Base-by-base conservation (phyloP, 2,113 vertebrate genomes). In the Columba janthina region DNA sequence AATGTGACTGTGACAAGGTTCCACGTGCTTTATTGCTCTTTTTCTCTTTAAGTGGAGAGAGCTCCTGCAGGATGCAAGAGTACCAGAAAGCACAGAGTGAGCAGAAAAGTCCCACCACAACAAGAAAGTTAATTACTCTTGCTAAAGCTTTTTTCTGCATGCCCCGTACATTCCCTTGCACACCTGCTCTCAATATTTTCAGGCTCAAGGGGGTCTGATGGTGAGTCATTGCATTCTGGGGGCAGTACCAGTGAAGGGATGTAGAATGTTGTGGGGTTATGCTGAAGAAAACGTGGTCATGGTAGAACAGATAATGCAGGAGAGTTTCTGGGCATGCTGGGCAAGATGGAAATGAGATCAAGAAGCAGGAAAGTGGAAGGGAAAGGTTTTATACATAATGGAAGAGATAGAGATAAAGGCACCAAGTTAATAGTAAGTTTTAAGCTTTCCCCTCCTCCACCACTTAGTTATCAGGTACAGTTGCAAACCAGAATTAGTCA, bases 241-340 rank as follows among this genome's bases (percentile, higher is more conserved):
- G 16, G 6, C 24, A 64, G 11, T 1, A 2, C 3, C 2, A 50
- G 54, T 12, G 2, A 9, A 10, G 8, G 36, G 42, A 8, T 29
- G 7, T 3, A 64, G 36, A 4, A 18, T 57, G 12, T 54, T 73
- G 22, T 26, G 42, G 50, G 24, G 29, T 60, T 38, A 56, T 61
- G 6, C 58, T 83, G 58, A 25, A 40, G 31, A 57, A 65, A 76
- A 72, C 0, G 0, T 31, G 58, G 18, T 53, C 12, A 8, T 48
- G 38, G 12, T 34, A 42, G 65, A 85, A 42, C 17, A 60, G 48
- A 21, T 18, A 10, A 22, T 6, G 22, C 21, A 58, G 56, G 22
- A 88, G 2, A n/a, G 11, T 56, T 91, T 78, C 42, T 67, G 25
- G 25, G 28, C 32, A 9, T 77, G 34, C 20, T 10, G 53, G 38